Conservation (phyloP, 2,113 vertebrate species). For the Brachypodius melanocephalos region DNA sequence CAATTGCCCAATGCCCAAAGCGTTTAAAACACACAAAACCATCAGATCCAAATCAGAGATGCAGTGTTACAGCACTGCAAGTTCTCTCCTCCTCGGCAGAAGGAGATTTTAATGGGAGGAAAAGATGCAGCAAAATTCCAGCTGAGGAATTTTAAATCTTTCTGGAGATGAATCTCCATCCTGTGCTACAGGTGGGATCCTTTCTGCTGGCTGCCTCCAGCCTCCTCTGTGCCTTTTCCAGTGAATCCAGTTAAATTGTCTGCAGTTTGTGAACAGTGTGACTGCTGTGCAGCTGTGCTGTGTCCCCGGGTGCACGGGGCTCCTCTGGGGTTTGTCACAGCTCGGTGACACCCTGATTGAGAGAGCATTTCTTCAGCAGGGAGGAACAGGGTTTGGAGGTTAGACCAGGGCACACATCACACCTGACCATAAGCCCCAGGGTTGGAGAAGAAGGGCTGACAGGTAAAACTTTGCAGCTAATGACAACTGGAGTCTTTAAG, state of each 20-base stretch:
- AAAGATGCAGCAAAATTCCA: neutral
- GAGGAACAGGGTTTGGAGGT: fast-evolving
- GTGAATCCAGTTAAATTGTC: fast-evolving
- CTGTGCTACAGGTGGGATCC: neutral
- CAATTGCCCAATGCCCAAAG: neutral
- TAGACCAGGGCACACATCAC: fast-evolving
- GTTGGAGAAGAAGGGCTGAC: neutral
- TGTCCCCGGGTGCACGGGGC: neutral
- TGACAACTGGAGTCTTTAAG: neutral
- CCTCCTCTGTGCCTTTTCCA: neutral
- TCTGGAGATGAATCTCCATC: neutral
- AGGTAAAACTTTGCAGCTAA: neutral
- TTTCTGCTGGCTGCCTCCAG: neutral
- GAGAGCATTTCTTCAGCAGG: fast-evolving
- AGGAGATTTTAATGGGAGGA: neutral
- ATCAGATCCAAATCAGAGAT: neutral
- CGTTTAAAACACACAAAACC: neutral
- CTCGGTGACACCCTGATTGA: neutral
- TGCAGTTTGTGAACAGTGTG: neutral
- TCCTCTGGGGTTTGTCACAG: neutral
- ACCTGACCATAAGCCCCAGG: neutral
- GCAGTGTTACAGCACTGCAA: fast-evolving
- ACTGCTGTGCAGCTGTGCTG: neutral
- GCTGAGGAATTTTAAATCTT: neutral
- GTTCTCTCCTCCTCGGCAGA: neutral